Evolutionary conservation across 2,888 invertebrate species (phyloP).

Genomic region (Drosophila ochracea): DNA sequence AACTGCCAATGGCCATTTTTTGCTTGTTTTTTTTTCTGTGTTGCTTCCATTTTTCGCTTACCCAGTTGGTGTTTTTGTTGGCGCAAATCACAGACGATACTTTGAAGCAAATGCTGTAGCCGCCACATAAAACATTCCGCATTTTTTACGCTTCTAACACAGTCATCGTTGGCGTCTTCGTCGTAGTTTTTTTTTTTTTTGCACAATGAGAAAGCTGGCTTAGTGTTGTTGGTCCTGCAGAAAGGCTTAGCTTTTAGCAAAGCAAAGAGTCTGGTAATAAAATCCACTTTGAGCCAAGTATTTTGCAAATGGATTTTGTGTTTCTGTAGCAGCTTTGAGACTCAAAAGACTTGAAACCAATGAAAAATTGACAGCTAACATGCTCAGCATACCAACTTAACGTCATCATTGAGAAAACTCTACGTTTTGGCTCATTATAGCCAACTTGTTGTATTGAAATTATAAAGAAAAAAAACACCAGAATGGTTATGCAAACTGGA

Average conservation of each 20-base stretch:
- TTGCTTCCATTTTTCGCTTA: conserved; percentile 4
- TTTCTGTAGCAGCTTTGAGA: conserved; percentile 12
- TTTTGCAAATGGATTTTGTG: conserved; percentile 51
- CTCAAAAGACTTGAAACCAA: conserved; percentile 23
- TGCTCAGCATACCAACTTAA: conserved; percentile 23
- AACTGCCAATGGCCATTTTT: conserved; percentile 21
- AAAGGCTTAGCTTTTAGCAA: conserved; percentile 45
- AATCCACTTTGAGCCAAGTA: conserved; percentile 27
- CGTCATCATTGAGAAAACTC: conserved; percentile 11
- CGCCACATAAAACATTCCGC: conserved; percentile 19
- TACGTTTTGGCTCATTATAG: conserved; percentile 53
- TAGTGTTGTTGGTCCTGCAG: conserved; percentile 32
- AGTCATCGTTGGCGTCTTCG: background rate
- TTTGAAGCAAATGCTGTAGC: conserved; percentile 53
- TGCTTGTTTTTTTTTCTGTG: background rate
- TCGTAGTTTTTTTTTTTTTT: background rate
- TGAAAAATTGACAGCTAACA: conserved; percentile 26
- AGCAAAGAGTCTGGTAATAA: conserved; percentile 25
- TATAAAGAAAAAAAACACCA: conserved; percentile 14
- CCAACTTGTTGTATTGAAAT: conserved; percentile 45
- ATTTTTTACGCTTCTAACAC: conserved; percentile 22
- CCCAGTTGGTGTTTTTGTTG: conserved; percentile 29
- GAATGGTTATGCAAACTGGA: conserved; percentile 44
- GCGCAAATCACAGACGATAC: conserved; percentile 53
- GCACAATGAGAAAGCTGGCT: conserved; percentile 39